phyloP scores from a whole-genome alignment of 2,888 invertebrate species.

The Drosophila paranaensis region DNA sequence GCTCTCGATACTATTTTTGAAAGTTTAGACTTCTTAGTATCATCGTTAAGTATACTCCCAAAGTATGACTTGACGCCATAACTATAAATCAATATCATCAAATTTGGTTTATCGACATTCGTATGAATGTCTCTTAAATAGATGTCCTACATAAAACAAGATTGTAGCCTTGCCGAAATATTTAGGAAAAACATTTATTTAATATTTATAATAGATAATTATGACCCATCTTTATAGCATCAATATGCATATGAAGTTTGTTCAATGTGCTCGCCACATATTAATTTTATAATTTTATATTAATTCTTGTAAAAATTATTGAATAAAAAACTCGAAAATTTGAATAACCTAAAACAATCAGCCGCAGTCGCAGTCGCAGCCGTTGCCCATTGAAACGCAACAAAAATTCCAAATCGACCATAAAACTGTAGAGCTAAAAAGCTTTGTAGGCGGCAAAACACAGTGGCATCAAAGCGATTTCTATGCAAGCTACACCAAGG shows the following conservation, averaged over 20 bases:
- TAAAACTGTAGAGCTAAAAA: slow-evolving; percentile 65
- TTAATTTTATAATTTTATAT: slow-evolving; percentile 75
- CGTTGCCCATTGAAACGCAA: slow-evolving; percentile 66
- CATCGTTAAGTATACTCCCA: slow-evolving; percentile 15
- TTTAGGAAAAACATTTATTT: slow-evolving; percentile 59
- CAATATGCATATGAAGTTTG: slow-evolving; percentile 57
- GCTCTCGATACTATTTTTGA: too few species aligned
- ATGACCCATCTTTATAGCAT: slow-evolving; percentile 70
- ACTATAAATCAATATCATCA: slow-evolving; percentile 61
- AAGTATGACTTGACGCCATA: slow-evolving; percentile 43
- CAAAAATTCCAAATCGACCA: slow-evolving; percentile 73
- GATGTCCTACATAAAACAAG: slow-evolving; percentile 73
- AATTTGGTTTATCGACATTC: slow-evolving; percentile 34
- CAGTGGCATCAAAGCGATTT: slow-evolving; percentile 73
- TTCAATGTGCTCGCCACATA: slow-evolving; percentile 66
- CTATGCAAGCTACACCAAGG: slow-evolving; percentile 61
- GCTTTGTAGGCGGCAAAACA: slow-evolving; percentile 76
- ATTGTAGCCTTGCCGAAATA: slow-evolving; percentile 70
- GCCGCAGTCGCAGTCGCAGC: slow-evolving; percentile 30
- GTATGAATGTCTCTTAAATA: slow-evolving; percentile 34
- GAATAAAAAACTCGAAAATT: slow-evolving; percentile 71
- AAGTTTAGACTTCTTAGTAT: background rate
- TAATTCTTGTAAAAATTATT: slow-evolving; percentile 79
- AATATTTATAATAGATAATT: slow-evolving; percentile 61
- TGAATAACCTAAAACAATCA: slow-evolving; percentile 72